Percentiles rank a stretch among this genome's conserved stretches.
phyloP scores from a whole-genome alignment of 1,140 invertebrate species.

The Rhopalosiphum maidis region DNA sequence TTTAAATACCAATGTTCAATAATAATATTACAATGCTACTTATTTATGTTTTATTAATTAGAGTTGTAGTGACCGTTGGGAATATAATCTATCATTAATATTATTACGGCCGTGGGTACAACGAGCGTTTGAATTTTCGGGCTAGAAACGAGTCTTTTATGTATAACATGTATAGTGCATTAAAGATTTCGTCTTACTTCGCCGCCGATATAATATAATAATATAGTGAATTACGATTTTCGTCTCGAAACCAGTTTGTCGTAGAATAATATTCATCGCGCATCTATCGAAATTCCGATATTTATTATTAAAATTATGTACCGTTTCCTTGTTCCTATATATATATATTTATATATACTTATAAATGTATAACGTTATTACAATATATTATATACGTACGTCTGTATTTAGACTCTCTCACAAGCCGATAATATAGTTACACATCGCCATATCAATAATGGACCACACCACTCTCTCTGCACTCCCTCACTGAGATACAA shows the following conservation, averaged over 20 bases:
- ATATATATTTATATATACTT: not conserved
- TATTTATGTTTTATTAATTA: not conserved
- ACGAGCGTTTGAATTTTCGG: not conserved
- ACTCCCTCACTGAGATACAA: not conserved
- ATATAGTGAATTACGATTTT: conserved; percentile 38
- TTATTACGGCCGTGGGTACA: not conserved
- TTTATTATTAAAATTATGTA: conserved; percentile 28
- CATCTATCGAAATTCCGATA: conserved; percentile 22
- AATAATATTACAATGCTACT: not conserved
- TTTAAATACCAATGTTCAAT: not conserved
- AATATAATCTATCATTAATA: not conserved
- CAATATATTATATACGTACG: not conserved
- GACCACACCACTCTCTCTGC: not conserved
- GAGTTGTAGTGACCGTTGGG: not conserved
- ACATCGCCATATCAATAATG: not conserved
- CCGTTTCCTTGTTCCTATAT: not conserved
- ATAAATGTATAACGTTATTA: not conserved
- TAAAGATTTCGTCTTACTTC: not conserved
- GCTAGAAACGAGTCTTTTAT: not conserved
- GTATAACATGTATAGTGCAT: conserved; percentile 19
- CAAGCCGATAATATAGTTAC: not conserved
- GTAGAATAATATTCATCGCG: not conserved
- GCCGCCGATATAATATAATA: not conserved
- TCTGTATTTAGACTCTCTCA: not conserved
- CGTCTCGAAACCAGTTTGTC: conserved; percentile 16